Percentiles rank a stretch among this genome's conserved stretches.
These are phyloP conservation scores for Prinia subflava DNA, from an alignment of 2,113 vertebrate genomes.

Conservation along the genomic window DNA sequence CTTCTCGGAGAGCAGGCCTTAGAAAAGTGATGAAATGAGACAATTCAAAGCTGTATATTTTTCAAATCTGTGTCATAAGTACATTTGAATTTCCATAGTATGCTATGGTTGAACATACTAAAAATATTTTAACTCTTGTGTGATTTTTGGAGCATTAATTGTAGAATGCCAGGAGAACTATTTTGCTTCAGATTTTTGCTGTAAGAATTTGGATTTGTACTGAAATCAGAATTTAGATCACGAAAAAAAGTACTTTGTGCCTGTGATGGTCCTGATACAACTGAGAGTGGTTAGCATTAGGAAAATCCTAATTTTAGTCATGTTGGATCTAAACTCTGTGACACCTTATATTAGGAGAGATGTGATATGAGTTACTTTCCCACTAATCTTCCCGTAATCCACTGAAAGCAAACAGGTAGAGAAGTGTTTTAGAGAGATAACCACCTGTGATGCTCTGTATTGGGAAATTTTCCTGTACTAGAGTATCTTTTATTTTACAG, in stretches of 20 bases:
- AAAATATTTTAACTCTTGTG: neutral
- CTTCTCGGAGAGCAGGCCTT: neutral
- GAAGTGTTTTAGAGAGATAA: neutral
- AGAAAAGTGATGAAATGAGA: neutral
- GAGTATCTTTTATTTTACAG: neutral
- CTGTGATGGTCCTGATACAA: neutral
- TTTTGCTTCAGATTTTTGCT: neutral
- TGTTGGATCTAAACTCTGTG: neutral
- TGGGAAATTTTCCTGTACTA: neutral
- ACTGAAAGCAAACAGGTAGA: neutral
- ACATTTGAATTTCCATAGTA: fast-evolving
- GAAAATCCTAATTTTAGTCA: neutral
- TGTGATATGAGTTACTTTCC: neutral
- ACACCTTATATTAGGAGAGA: neutral
- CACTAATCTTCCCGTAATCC: neutral
- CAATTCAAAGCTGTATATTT: neutral
- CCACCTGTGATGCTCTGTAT: neutral
- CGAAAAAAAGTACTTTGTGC: neutral
- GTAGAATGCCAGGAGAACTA: neutral
- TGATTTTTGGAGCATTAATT: neutral
- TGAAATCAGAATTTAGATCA: neutral
- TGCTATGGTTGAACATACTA: neutral
- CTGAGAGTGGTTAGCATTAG: neutral
- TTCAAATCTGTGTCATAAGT: neutral
- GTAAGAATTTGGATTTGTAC: neutral